Evolutionary conservation across 2,113 vertebrate species (phyloP), one percentile per base, ranked within the genome.

Genomic region (Dermatemys mawii): DNA sequence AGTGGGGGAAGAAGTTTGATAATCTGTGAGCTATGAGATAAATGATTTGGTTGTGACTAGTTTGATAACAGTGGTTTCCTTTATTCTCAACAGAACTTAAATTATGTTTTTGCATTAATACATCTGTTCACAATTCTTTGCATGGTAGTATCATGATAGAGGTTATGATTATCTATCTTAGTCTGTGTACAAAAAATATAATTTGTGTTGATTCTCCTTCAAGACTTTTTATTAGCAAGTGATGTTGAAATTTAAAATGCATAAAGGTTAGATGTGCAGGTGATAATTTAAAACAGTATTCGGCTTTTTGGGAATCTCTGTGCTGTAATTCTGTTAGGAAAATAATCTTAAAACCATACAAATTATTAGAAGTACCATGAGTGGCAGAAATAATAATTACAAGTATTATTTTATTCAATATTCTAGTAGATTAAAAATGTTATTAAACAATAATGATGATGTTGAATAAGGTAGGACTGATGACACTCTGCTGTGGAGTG

Each of bases 71-170:
- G 44, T 78, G 29, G 41, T 94, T 84, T 90, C 78, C 78, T 92
- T 57, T 85, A 90, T 50, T 67, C 29, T 63, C 29, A 63, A 35
- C 57, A 35, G 29, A 63, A 63, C 14, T 41, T 41, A 41, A 41
- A 22, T 73, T 73, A 24, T 81, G 84, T 73, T 91, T 88, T 82
- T 94, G 94, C 81, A 93, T 96, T 92, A 41, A 73, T 13, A 54
- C 81, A 91, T 95, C 89, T 96, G 81, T 81, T 94, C 88, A 90
- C 90, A 94, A 49, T 85, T 96, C 93, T 95, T 76, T 93, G 50
- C 89, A 92, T 60, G 84, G 80, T 78, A 92, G 83, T 32, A 67
- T 93, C 57, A 95, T 86, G 49, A 78, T 76, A 87, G 57, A 91
- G 81, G 83, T 48, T 85, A 83, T 90, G 82, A 83, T 83, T 84